These are phyloP conservation scores for Antheraea mylitta DNA, from an alignment of 1,140 invertebrate genomes.

Conservation along the genomic window DNA sequence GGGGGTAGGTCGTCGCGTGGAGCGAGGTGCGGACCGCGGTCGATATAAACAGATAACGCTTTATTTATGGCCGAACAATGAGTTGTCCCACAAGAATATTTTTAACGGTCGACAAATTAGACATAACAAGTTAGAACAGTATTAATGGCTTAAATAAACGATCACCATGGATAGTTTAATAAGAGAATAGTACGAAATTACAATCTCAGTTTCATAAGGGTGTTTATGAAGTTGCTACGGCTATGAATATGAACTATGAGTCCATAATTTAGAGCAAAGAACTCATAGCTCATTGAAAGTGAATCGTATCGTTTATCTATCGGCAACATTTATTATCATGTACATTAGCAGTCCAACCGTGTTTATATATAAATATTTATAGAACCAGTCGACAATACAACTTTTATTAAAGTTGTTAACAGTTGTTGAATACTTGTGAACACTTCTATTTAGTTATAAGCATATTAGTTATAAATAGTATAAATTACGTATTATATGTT, in stretches of 20 bases:
- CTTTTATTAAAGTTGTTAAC: background rate
- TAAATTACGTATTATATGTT: too few species aligned
- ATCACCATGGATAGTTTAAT: background rate
- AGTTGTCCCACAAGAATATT: constrained; percentile 67
- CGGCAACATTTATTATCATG: constrained; percentile 1
- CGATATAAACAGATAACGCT: constrained; percentile 74
- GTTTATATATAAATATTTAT: background rate
- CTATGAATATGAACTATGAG: constrained; percentile 3
- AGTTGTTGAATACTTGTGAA: background rate
- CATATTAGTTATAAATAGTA: too few species aligned
- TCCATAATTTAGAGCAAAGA: background rate
- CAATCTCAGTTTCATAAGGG: background rate
- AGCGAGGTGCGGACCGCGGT: constrained; percentile 55
- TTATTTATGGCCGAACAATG: constrained; percentile 71
- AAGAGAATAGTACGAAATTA: background rate
- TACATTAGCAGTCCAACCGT: constrained; percentile 1
- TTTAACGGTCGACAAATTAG: constrained; percentile 65
- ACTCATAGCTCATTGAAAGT: constrained; percentile 2
- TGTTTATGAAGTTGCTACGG: background rate
- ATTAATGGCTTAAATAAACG: constrained; percentile 16
- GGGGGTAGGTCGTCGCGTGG: constrained; percentile 64
- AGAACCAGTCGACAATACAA: background rate
- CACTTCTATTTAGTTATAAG: background rate
- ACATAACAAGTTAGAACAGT: constrained; percentile 48
- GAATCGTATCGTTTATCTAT: constrained; percentile 4